Evolutionary conservation across 1,140 invertebrate species (phyloP).

Genomic region (Epicauta chinensis): DNA sequence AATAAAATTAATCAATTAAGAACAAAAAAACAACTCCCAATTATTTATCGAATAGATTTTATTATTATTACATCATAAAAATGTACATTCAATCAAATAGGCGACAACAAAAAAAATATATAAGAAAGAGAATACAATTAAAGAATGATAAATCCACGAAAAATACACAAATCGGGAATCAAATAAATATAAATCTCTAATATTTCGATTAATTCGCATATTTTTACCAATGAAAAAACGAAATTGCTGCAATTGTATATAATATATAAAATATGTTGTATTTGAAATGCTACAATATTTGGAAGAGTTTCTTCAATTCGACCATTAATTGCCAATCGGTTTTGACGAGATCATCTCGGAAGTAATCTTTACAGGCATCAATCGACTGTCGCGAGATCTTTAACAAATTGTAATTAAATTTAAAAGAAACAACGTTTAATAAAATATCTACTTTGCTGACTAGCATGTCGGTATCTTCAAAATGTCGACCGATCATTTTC

Average conservation of each 20-base stretch:
- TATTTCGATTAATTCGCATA: too few species aligned
- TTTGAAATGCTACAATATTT: slow-evolving; percentile 68
- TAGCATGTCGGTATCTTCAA: slow-evolving; percentile 92
- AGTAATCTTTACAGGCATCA: slow-evolving; percentile 98
- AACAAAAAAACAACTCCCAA: too few species aligned
- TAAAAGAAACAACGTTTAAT: background rate
- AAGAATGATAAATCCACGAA: background rate
- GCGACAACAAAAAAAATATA: background rate
- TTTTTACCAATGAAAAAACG: too few species aligned
- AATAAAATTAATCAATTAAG: too few species aligned
- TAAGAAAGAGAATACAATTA: background rate
- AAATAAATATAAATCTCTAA: background rate
- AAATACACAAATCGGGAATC: background rate
- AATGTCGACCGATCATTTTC: slow-evolving; percentile 97
- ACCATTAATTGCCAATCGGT: slow-evolving; percentile 97
- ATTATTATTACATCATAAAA: slow-evolving; percentile 1
- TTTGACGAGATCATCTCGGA: slow-evolving; percentile 94
- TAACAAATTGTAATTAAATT: slow-evolving; percentile 38
- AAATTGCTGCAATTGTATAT: too few species aligned
- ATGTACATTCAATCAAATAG: slow-evolving; percentile 1
- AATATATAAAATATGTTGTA: too few species aligned
- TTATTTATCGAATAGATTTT: background rate
- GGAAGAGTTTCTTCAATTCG: slow-evolving; percentile 95
- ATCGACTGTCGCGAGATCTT: slow-evolving; percentile 97
- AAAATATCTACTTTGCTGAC: slow-evolving; percentile 80